These are phyloP conservation scores for Enteromius thamalakanensis DNA, from an alignment of 2,797 vertebrate species.

Conservation along the genomic window DNA sequence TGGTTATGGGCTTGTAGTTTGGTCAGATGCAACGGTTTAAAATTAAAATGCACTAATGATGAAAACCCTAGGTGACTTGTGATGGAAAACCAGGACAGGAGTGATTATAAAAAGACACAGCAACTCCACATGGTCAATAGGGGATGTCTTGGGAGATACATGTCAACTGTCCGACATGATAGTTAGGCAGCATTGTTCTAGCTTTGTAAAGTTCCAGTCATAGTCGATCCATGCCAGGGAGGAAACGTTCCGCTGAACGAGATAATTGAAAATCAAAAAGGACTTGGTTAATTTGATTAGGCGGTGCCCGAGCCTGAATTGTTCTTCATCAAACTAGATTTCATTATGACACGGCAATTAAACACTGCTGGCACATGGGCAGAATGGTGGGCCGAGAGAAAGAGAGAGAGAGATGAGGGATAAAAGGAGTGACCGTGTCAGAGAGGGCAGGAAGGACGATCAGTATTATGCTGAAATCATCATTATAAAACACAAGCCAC, in stretches of 20 bases:
- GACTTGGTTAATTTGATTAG: slow-evolving; percentile 94
- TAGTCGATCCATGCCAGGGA: slow-evolving; percentile 58
- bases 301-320: slow-evolving; percentile 80
- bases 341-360: slow-evolving; percentile 89
- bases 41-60: not conserved
- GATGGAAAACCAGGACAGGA: not conserved
- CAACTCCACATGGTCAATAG: slow-evolving; percentile 1
- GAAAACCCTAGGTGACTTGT: not conserved
- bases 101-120: not conserved
- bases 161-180: slow-evolving; percentile 35
- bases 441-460: slow-evolving; percentile 28
- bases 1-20: not conserved
- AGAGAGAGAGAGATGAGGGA: slow-evolving; percentile 2
- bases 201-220: slow-evolving; percentile 64
- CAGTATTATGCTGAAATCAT: slow-evolving; percentile 51
- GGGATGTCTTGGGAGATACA: not conserved
- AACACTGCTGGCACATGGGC: slow-evolving; percentile 73
- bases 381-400: slow-evolving; percentile 27
- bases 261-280: slow-evolving; percentile 95
- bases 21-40: not conserved
- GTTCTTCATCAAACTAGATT: slow-evolving; percentile 91
- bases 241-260: slow-evolving; percentile 76
- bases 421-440: not conserved
- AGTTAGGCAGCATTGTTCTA: slow-evolving; percentile 50
- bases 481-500: slow-evolving; percentile 46